These are phyloP conservation scores for Neosilurus hyrtlii DNA, from an alignment of 2,797 vertebrate genomes.

Conservation along the genomic window DNA sequence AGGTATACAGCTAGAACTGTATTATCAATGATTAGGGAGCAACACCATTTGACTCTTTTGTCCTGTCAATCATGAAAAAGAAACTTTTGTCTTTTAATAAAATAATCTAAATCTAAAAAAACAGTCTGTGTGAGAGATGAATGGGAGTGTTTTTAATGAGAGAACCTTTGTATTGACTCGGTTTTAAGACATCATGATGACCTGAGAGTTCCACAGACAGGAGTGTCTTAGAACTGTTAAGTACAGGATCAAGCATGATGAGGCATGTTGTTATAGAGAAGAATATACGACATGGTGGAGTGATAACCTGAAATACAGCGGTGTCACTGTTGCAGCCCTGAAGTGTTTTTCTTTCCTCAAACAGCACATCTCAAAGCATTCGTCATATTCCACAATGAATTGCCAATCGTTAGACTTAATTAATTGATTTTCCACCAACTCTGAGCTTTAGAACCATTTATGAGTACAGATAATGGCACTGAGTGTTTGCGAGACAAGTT, in stretches of 20 bases:
- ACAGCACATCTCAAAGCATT: background rate
- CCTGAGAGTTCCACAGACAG: too few species aligned
- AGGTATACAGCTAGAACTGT: background rate
- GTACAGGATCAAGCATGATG: background rate
- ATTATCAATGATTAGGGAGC: background rate
- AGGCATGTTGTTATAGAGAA: background rate
- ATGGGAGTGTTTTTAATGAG: background rate
- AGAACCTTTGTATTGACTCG: too few species aligned
- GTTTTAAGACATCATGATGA: background rate
- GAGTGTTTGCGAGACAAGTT: background rate
- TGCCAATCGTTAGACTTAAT: background rate
- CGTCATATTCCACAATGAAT: too few species aligned
- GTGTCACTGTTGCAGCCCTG: background rate
- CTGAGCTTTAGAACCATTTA: background rate
- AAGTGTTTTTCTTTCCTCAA: background rate
- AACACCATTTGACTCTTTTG: conserved; percentile 28
- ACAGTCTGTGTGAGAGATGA: conserved; percentile 28
- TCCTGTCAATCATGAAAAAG: conserved; percentile 28
- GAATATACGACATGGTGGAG: background rate
- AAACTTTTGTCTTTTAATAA: conserved; percentile 36
- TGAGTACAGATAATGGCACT: background rate
- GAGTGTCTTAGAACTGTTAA: background rate
- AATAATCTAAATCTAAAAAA: conserved; percentile 41
- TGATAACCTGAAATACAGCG: background rate
- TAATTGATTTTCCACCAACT: background rate